Evolutionary conservation across 1,140 invertebrate species (phyloP).

Genomic region (Leptoteleia sp.): DNA sequence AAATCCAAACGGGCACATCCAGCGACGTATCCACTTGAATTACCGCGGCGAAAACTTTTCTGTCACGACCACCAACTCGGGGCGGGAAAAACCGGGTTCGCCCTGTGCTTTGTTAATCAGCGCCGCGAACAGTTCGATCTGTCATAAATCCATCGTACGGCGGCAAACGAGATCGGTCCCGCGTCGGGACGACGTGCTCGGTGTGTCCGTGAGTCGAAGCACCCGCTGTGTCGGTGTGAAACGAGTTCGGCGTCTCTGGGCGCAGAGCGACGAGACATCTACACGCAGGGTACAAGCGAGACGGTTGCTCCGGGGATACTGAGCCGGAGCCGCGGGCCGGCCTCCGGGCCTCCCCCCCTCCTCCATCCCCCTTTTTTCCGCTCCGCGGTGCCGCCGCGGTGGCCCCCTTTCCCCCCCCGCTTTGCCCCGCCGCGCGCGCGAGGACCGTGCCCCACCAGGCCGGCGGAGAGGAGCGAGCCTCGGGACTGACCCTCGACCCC

Average conservation of each 20-base stretch:
- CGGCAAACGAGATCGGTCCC: conserved; percentile 6
- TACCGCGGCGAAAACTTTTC: background rate
- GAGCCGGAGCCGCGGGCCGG: conserved; percentile 80
- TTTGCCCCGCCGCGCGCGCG: too few relatives aligned
- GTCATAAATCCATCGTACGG: conserved; percentile 23
- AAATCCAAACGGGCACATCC: conserved; percentile 36
- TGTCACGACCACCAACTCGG: background rate
- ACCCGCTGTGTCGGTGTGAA: conserved; percentile 45
- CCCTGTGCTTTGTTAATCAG: too few relatives aligned
- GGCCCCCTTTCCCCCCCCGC: conserved; percentile 69
- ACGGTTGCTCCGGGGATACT: conserved; percentile 81
- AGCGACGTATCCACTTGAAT: conserved; percentile 18
- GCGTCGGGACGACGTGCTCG: conserved; percentile 6
- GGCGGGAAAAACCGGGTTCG: too few relatives aligned
- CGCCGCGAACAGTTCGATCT: conserved; percentile 18
- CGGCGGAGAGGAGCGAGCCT: too few relatives aligned
- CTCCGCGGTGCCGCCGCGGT: conserved; percentile 53
- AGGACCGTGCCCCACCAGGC: conserved; percentile 35
- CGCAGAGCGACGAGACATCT: conserved; percentile 41
- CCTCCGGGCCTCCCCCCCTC: conserved; percentile 79
- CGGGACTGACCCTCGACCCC: conserved; percentile 64
- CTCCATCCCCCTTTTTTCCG: conserved; percentile 52
- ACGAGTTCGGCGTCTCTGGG: conserved; percentile 46
- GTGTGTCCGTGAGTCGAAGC: conserved; percentile 22
- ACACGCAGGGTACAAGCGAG: conserved; percentile 73